Percentiles rank a stretch among this genome's conserved stretches.
These are phyloP conservation scores for Lagorchestes hirsutus DNA, from an alignment of 2,797 vertebrate species.

Conservation along the genomic window DNA sequence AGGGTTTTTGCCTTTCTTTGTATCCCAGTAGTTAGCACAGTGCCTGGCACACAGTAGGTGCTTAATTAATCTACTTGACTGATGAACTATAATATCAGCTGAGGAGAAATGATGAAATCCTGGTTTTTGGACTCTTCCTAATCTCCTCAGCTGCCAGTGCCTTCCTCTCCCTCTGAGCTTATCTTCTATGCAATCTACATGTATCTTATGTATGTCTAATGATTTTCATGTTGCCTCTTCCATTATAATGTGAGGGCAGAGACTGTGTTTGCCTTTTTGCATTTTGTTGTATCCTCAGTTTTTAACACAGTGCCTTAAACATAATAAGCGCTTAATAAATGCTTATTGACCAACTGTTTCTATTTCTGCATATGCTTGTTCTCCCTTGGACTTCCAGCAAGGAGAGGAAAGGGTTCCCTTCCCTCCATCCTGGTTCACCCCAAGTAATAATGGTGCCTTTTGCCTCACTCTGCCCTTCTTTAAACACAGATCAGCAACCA, in stretches of 20 bases:
- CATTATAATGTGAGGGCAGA: neutral
- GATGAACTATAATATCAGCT: neutral
- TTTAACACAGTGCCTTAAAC: neutral
- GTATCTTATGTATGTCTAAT: neutral
- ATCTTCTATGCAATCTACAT: neutral
- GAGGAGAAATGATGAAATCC: neutral
- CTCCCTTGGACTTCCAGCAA: neutral
- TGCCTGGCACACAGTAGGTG: neutral
- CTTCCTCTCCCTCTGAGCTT: neutral
- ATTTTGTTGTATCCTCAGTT: neutral
- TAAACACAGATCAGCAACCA: neutral
- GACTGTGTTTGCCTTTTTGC: neutral
- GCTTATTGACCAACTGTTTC: neutral
- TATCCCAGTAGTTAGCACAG: neutral
- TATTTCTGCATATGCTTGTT: neutral
- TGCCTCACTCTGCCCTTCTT: neutral
- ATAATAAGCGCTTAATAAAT: neutral
- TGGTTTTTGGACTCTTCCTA: neutral
- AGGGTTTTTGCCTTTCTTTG: neutral
- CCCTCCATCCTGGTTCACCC: neutral
- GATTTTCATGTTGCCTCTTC: neutral
- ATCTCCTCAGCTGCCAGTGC: neutral
- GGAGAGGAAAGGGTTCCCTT: neutral
- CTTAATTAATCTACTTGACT: neutral
- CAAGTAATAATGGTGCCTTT: neutral